A percentile compares a stretch with the other conserved stretches of the same genome.
These are phyloP conservation scores for Gryon sp. DNA, from an alignment of 1,140 invertebrate species.

Conservation along the genomic window DNA sequence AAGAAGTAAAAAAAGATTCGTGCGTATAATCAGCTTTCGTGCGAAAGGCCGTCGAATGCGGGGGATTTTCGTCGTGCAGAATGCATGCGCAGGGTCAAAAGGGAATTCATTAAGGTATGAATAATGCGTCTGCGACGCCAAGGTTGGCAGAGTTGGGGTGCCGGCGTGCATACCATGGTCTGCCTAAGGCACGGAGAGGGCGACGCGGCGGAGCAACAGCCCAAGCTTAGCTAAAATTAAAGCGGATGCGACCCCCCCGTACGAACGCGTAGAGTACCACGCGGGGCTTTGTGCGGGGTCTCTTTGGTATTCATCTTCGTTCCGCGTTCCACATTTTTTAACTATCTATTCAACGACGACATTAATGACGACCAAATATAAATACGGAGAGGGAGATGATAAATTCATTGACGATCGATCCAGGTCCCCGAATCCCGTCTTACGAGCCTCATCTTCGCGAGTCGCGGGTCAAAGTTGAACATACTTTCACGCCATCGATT, in stretches of 20 bases:
- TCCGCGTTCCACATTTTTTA: conserved; percentile 55
- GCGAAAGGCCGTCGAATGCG: conserved; percentile 53
- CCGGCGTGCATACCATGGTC: conserved; percentile 74
- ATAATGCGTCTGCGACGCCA: conserved; percentile 79
- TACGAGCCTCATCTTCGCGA: too few species aligned
- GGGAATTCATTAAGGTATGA: conserved; percentile 79
- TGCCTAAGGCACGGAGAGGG: conserved; percentile 69
- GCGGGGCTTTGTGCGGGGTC: conserved; percentile 52
- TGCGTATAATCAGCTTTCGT: conserved; percentile 53
- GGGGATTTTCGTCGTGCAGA: conserved; percentile 62
- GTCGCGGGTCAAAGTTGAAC: too few species aligned
- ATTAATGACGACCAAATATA: conserved; percentile 54
- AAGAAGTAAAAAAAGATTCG: too few species aligned
- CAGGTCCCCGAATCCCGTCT: background rate
- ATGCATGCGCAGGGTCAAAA: conserved; percentile 66
- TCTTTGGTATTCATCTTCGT: conserved; percentile 55
- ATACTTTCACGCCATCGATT: too few species aligned
- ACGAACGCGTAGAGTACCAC: conserved; percentile 42
- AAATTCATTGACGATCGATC: conserved; percentile 46
- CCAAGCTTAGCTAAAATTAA: conserved; percentile 76
- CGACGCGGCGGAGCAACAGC: conserved; percentile 26
- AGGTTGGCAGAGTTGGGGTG: conserved; percentile 74
- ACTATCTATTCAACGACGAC: conserved; percentile 46
- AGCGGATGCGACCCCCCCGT: conserved; percentile 71
- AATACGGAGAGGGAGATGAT: conserved; percentile 32